These are phyloP conservation scores for Ganaspis sp. DNA, from an alignment of 1,140 invertebrate genomes.

Conservation along the genomic window DNA sequence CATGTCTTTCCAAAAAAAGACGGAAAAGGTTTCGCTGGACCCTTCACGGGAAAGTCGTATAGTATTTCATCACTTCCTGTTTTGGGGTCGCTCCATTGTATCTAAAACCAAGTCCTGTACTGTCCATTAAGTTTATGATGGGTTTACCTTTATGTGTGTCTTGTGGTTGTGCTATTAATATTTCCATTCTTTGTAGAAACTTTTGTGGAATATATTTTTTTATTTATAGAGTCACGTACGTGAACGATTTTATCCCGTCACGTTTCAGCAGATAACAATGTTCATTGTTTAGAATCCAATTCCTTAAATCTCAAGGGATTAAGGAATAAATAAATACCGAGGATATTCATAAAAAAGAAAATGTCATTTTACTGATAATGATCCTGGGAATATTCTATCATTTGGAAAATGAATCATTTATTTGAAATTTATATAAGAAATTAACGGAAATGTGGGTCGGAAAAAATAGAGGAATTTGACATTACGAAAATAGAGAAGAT, in stretches of 20 bases:
- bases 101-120: not conserved
- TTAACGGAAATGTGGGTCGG: no score
- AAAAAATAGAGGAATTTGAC: no score
- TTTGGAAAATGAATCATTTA: not conserved
- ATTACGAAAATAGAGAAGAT: no score
- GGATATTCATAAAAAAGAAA: not conserved
- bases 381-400: not conserved
- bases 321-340: constrained; percentile 8
- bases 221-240: constrained; percentile 23
- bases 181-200: constrained; percentile 23
- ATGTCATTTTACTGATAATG: not conserved
- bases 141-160: not conserved
- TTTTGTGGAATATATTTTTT: not conserved
- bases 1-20: no score
- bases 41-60: constrained; percentile 53
- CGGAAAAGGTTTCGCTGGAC: constrained; percentile 35
- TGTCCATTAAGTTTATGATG: not conserved
- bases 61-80: constrained; percentile 63
- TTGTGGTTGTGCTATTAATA: not conserved
- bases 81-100: constrained; percentile 39
- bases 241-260: constrained; percentile 18
- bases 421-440: no score
- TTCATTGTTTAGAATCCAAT: constrained; percentile 20
- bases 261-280: constrained; percentile 23
- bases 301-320: not conserved